Conservation (phyloP, 2,113 vertebrate species). For the Hippocampus guttulatus region DNA sequence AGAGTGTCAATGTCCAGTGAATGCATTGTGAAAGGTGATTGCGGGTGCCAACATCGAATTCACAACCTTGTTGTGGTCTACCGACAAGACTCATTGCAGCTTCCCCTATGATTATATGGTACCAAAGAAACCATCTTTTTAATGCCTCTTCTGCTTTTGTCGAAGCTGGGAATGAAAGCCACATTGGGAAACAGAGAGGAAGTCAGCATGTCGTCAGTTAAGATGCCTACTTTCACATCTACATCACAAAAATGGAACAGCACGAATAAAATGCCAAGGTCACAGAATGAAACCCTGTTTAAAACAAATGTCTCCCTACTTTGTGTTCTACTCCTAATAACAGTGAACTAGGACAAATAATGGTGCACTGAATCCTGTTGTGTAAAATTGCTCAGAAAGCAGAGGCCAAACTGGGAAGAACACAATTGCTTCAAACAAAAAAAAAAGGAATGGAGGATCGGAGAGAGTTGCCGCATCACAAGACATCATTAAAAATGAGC, state of each 20-base stretch:
- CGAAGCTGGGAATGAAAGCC: not conserved
- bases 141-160: not conserved
- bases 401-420: not conserved
- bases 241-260: too few relatives aligned
- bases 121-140: not conserved
- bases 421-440: too few relatives aligned
- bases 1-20: slow-evolving; percentile 1
- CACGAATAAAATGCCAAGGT: not conserved
- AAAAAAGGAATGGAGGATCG: too few relatives aligned
- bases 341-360: not conserved
- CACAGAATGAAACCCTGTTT: not conserved
- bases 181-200: not conserved
- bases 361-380: not conserved
- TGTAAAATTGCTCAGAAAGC: not conserved
- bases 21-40: not conserved
- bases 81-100: not conserved
- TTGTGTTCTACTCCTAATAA: not conserved
- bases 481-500: not conserved
- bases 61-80: not conserved
- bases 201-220: not conserved
- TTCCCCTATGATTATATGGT: not conserved
- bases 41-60: not conserved
- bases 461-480: not conserved
- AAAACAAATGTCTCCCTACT: not conserved
- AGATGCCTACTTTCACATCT: not conserved